Evolutionary conservation across 2,797 vertebrate species (phyloP), one percentile per base, ranked within the genome.

Genomic region (Amazona ochrocephala): DNA sequence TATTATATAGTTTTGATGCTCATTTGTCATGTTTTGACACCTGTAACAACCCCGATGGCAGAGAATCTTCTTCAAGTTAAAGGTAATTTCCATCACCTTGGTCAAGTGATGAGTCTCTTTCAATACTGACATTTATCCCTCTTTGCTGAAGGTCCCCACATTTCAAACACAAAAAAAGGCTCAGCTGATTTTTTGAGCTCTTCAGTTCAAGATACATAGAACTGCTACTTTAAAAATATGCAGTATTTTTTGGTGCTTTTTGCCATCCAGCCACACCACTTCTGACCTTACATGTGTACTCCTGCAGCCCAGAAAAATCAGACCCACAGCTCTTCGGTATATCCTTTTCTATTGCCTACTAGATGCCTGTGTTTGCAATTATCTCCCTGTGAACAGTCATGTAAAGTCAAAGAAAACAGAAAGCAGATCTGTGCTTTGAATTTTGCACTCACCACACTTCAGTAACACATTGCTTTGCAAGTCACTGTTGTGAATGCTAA

Each of bases 371-470:
- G 56, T 93, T 93, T 84, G 67, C 67, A 90, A 87, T 76, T 91
- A 94, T 84, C 34, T 87, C 45, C 39, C 64, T 74, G 61, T 2
- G 3, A 90, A 70, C 6, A 84, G 65, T 42, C 56, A 26, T 61
- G 64, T 84, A 76, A 93, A 95, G 80, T 82, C 89, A 91, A 93
- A 89, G 37, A 32, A 82, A 93, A 88, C 71, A 93, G 84, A 87
- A 91, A 60, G 61, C 72, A 95, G 85, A 83, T 71, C 73, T 76
- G 54, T 80, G 82, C 62, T 91, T 77, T 93, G 91, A 93, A 71
- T 83, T 61, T 71, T 88, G 48, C 30, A 64, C 61, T 94, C 67
- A 58, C 71, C 74, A 84, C 70, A 80, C 26, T 94, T 95, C 66
- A 91, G 5, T 79, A 86, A 70, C 79, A 90, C 56, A 45, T 41